Base-by-base conservation (phyloP, 2,888 invertebrate species). In the Mechanitis messenoides region DNA sequence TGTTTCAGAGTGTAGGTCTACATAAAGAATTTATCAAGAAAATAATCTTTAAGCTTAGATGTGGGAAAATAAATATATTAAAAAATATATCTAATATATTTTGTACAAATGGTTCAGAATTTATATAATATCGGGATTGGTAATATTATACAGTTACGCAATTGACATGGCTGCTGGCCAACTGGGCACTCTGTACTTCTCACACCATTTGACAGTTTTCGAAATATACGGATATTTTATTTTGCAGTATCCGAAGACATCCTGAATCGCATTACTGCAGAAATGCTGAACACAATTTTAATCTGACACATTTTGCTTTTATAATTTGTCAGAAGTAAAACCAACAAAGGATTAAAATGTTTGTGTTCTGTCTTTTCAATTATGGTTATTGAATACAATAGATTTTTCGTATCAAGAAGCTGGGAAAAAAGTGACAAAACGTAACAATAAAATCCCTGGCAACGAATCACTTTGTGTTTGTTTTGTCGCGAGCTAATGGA, bases 401-500 rank as follows among this genome's bases (percentile, higher is more conserved):
- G n/a, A 28, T 58, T 31, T 12, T 61, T 50, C 35, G 53, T 9
- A 56, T 33, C 33, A 53, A 42, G 38, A 56, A 54, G 47, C 56
- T 46, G 58, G 59, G 55, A 67, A 65, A 68, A 68, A 64, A 65
- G 60, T 63, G 64, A 64, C 68, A 67, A 64, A 68, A 56, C 64
- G 63, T 64, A 71, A 70, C 66, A 71, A 70, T 64, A 62, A 63
- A 69, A 68, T 70, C 63, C 69, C 68, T 72, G 72, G 70, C 72
- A 73, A 71, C 69, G 72, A 73, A 62, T 68, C 68, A 65, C 66
- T 65, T 66, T 63, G 66, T 71, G 83, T 88, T 87, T 87, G 83
- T 76, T 74, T 78, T 79, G 84, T 81, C 80, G 84, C 76, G 78
- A 80, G 81, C 87, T 89, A 89, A 88, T 88, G 88, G 88, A 85